phyloP scores from a whole-genome alignment of 2,888 invertebrate species.

The Aethes cnicana region DNA sequence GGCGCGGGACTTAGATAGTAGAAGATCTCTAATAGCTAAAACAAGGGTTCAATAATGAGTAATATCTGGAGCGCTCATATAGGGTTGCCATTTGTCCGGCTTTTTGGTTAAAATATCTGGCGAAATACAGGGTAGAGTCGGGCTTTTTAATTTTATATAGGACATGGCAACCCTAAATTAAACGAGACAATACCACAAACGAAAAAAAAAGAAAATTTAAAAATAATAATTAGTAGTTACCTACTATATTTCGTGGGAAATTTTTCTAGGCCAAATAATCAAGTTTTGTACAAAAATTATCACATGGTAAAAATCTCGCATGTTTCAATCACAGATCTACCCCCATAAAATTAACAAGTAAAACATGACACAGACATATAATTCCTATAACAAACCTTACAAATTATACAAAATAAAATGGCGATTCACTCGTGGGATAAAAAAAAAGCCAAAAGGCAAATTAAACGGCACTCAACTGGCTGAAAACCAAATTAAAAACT shows the following conservation, averaged over 20 bases:
- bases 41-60: no score
- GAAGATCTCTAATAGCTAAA: no score
- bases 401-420: constrained; percentile 3
- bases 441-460: constrained; percentile 13
- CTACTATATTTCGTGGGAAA: background rate
- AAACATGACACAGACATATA: constrained; percentile 3
- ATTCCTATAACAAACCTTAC: constrained; percentile 1
- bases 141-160: no score
- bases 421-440: constrained; percentile 6
- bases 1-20: no score
- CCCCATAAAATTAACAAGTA: background rate
- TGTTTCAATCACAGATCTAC: constrained; percentile 17
- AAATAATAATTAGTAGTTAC: no score
- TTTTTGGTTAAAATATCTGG: no score
- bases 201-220: no score
- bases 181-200: no score
- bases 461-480: constrained; percentile 13
- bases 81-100: no score
- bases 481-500: constrained; percentile 27
- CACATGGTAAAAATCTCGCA: background rate
- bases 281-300: constrained; percentile 12
- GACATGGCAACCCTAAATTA: no score
- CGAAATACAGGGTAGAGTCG: no score
- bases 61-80: no score
- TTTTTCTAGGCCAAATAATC: background rate